A percentile compares a stretch with the other conserved stretches of the same genome.
These are phyloP conservation scores for Myopa testacea DNA, from an alignment of 2,888 invertebrate species.

Conservation along the genomic window DNA sequence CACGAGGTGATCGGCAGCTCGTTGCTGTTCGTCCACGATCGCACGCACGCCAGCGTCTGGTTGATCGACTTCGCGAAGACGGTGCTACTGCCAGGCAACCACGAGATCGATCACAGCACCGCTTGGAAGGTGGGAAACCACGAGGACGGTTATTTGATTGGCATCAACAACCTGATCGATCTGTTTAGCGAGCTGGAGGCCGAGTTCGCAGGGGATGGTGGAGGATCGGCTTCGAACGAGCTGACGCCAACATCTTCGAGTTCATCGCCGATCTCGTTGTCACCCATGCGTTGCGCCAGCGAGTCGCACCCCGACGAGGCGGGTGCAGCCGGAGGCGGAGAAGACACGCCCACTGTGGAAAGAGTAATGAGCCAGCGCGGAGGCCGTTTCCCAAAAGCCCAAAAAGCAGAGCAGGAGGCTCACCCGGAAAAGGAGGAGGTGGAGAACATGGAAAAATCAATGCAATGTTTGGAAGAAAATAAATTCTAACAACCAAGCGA, in stretches of 20 bases:
- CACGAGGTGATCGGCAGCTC: constrained; percentile 97
- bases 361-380: neutral
- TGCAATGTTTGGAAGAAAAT: neutral
- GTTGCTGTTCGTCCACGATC: constrained; percentile 93
- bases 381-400: neutral
- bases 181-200: constrained; percentile 73
- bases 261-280: constrained; percentile 50
- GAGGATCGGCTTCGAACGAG: constrained; percentile 22
- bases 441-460: constrained; percentile 22
- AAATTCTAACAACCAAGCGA: neutral
- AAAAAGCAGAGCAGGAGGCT: neutral
- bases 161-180: constrained; percentile 89
- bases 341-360: neutral
- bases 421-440: constrained; percentile 20
- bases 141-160: constrained; percentile 95
- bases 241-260: constrained; percentile 43
- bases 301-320: constrained; percentile 45
- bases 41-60: constrained; percentile 90
- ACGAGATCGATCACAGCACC: constrained; percentile 81
- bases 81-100: constrained; percentile 80
- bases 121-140: constrained; percentile 96
- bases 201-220: constrained; percentile 38
- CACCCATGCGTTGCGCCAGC: constrained; percentile 47
- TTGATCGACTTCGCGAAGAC: constrained; percentile 99
- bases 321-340: neutral